Conservation (phyloP, 2,113 vertebrate species). For the Pristiophorus japonicus region DNA sequence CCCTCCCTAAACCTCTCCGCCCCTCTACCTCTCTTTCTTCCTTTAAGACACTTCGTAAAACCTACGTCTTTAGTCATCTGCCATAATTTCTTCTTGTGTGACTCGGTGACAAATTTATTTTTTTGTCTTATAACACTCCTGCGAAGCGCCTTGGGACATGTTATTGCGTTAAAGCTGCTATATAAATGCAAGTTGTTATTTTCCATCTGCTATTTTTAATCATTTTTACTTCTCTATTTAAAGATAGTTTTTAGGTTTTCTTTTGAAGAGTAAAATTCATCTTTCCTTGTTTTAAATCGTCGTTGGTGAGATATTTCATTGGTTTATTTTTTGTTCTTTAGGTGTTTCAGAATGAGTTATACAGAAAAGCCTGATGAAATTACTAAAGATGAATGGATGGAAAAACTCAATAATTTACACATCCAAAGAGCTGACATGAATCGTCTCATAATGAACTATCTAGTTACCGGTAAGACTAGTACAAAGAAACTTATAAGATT, state of each 20-base stretch:
- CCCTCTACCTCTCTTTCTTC: no score
- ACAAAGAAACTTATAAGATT: not conserved
- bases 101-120: no score
- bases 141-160: no score
- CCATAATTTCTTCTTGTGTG: no score
- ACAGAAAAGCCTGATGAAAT: slow-evolving; percentile 93
- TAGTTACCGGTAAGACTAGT: slow-evolving; percentile 75
- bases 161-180: no score
- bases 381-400: slow-evolving; percentile 98
- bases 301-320: not conserved
- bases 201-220: not conserved
- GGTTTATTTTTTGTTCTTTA: slow-evolving; percentile 46
- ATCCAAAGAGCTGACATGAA: slow-evolving; percentile 98
- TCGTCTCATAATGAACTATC: slow-evolving; percentile 95
- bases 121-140: no score
- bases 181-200: no score
- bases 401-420: slow-evolving; percentile 93
- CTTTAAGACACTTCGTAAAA: no score
- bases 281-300: not conserved
- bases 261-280: not conserved
- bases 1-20: no score
- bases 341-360: slow-evolving; percentile 86
- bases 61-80: no score
- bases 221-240: not conserved
- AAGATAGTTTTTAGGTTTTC: not conserved